A percentile compares a stretch with the other conserved stretches of the same genome.
Conservation (phyloP, 1,140 invertebrate genomes). For the Apis dorsata region DNA sequence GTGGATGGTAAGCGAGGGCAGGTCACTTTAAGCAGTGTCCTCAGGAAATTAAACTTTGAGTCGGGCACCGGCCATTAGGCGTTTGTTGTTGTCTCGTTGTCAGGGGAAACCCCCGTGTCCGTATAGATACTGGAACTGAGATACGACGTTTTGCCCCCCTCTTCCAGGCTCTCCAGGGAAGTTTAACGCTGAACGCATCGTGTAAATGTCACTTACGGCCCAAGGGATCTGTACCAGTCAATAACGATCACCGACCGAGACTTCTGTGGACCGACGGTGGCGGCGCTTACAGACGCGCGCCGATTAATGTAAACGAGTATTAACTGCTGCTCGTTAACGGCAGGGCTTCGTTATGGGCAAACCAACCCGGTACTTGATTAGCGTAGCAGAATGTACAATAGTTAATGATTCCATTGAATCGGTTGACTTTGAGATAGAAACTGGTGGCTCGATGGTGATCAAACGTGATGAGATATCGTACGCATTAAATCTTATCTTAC, state of each 20-base stretch:
- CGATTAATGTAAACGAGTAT: constrained; percentile 59
- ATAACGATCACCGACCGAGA: constrained; percentile 62
- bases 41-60: constrained; percentile 79
- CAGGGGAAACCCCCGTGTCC: constrained; percentile 72
- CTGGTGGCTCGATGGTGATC: not conserved
- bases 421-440: not conserved
- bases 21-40: constrained; percentile 74
- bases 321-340: constrained; percentile 50
- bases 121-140: constrained; percentile 77
- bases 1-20: constrained; percentile 15
- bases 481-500: too few species aligned
- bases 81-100: constrained; percentile 78
- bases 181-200: constrained; percentile 70
- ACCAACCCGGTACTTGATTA: constrained; percentile 16
- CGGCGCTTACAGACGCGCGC: constrained; percentile 18
- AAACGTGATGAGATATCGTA: not conserved
- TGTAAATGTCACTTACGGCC: constrained; percentile 73
- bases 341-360: constrained; percentile 19
- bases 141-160: constrained; percentile 67
- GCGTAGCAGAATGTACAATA: not conserved
- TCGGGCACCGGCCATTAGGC: constrained; percentile 76
- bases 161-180: constrained; percentile 60
- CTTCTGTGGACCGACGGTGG: constrained; percentile 34
- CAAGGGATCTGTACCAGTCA: constrained; percentile 66
- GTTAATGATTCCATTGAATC: constrained; percentile 2